These are phyloP conservation scores for Cerastis rubricosa DNA, from an alignment of 2,888 invertebrate species.

Conservation along the genomic window DNA sequence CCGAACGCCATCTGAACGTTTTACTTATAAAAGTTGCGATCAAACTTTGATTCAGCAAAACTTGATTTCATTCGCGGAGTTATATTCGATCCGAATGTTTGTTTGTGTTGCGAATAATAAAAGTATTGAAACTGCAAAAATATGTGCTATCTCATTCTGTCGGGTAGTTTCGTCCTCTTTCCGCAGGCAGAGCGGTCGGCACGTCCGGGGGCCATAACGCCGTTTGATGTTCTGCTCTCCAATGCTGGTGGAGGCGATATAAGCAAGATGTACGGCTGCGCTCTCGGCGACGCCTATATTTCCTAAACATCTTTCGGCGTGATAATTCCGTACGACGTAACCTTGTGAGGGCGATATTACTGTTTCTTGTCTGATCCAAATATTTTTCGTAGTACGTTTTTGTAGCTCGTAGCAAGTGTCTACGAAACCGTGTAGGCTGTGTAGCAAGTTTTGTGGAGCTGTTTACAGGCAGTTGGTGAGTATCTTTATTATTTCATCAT, in stretches of 20 bases:
- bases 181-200: conserved; percentile 80
- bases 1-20: conserved; percentile 35
- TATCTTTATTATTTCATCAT: conserved; percentile 17
- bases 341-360: conserved; percentile 81
- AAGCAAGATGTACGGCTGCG: conserved; percentile 90
- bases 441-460: conserved; percentile 27
- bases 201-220: conserved; percentile 90
- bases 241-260: conserved; percentile 89
- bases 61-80: conserved; percentile 72
- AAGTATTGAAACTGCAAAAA: conserved; percentile 86
- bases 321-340: conserved; percentile 85
- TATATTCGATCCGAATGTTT: conserved; percentile 83
- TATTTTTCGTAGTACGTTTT: conserved; percentile 37
- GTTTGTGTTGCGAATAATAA: conserved; percentile 87
- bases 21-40: conserved; percentile 66
- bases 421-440: conserved; percentile 47
- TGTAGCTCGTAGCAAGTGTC: conserved; percentile 45
- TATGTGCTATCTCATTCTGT: conserved; percentile 77
- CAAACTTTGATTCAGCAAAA: conserved; percentile 74
- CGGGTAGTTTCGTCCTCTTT: conserved; percentile 81
- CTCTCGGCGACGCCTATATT: conserved; percentile 90
- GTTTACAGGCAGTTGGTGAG: conserved; percentile 43
- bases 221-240: conserved; percentile 91
- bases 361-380: conserved; percentile 57
- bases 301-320: conserved; percentile 89